These are phyloP conservation scores for Scomber japonicus DNA, from an alignment of 2,113 vertebrate species.

Conservation along the genomic window DNA sequence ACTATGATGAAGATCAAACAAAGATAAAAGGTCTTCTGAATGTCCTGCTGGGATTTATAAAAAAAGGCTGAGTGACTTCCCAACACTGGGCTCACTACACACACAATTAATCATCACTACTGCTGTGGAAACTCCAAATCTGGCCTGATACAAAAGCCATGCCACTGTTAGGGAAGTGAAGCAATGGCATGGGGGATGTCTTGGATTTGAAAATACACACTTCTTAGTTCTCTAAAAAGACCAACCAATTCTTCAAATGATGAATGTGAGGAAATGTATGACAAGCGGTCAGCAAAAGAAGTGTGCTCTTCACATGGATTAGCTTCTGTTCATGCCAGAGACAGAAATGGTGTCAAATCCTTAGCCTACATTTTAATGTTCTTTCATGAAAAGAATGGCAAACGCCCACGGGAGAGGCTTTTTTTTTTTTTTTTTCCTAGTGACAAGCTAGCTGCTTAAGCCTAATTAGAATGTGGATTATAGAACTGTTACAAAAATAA, in stretches of 20 bases:
- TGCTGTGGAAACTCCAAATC: background rate
- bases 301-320: slow-evolving; percentile 18
- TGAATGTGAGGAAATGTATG: slow-evolving; percentile 17
- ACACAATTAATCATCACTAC: background rate
- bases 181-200: slow-evolving; percentile 34
- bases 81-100: background rate
- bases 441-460: slow-evolving; percentile 82
- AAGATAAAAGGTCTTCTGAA: background rate
- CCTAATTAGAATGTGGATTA: slow-evolving; percentile 84
- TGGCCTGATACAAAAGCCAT: background rate
- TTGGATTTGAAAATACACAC: slow-evolving; percentile 22
- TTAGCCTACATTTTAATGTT: slow-evolving; percentile 75
- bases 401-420: slow-evolving; percentile 72
- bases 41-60: background rate
- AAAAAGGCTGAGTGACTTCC: slow-evolving; percentile 6
- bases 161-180: background rate
- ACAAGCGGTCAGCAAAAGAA: slow-evolving; percentile 45
- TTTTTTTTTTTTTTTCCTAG: slow-evolving; percentile 60
- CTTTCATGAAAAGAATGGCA: slow-evolving; percentile 80
- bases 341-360: slow-evolving; percentile 72
- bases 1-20: background rate
- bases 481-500: slow-evolving; percentile 84
- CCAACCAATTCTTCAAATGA: background rate
- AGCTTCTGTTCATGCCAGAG: slow-evolving; percentile 54
- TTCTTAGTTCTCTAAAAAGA: slow-evolving; percentile 51